Percentiles rank a stretch among this genome's conserved stretches.
These are phyloP conservation scores for Syngnathus acus DNA, from an alignment of 2,797 vertebrate species.

Conservation along the genomic window DNA sequence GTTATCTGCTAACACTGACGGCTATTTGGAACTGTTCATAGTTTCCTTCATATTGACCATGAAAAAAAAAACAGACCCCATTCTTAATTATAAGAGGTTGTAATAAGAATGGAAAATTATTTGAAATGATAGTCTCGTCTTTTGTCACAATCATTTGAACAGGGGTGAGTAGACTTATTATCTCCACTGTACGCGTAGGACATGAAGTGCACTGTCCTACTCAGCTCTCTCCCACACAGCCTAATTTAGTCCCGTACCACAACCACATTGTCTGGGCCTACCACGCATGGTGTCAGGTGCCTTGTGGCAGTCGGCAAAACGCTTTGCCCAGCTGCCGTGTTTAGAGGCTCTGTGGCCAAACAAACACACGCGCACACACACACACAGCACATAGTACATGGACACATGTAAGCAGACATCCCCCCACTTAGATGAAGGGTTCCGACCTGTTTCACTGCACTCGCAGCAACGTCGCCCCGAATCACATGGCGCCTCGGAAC, in stretches of 20 bases:
- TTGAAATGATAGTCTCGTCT: neutral
- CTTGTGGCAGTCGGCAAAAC: slow-evolving; percentile 74
- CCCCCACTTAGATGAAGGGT: slow-evolving; percentile 56
- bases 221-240: slow-evolving; percentile 20
- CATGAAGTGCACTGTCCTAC: slow-evolving; percentile 7
- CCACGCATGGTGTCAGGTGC: slow-evolving; percentile 72
- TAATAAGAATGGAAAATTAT: neutral
- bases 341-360: slow-evolving; percentile 65
- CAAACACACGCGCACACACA: slow-evolving; percentile 22
- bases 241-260: slow-evolving; percentile 48
- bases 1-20: neutral
- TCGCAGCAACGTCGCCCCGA: slow-evolving; percentile 73
- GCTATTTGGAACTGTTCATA: neutral
- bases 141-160: neutral
- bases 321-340: slow-evolving; percentile 55
- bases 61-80: neutral
- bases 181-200: neutral
- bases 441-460: slow-evolving; percentile 53
- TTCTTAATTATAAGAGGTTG: neutral
- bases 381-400: slow-evolving; percentile 34
- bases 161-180: neutral
- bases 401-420: slow-evolving; percentile 41
- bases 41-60: neutral
- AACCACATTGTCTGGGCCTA: slow-evolving; percentile 48
- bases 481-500: slow-evolving; percentile 76